These are phyloP conservation scores for Drosophila eugracilis DNA, from an alignment of 1,140 invertebrate species.

Conservation along the genomic window DNA sequence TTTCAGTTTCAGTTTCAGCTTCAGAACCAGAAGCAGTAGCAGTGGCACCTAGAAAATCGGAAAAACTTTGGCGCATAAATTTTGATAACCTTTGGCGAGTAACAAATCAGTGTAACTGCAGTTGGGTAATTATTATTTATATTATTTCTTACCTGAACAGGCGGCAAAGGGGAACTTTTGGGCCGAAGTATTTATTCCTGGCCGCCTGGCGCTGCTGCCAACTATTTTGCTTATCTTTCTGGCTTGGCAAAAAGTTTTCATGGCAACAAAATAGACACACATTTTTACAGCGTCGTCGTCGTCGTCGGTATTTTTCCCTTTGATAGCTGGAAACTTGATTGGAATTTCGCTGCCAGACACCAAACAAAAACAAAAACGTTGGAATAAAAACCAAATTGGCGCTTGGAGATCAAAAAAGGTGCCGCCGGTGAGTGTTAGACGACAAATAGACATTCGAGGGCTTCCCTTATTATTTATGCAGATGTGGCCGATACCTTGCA, in stretches of 20 bases:
- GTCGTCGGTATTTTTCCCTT: slow-evolving; percentile 51
- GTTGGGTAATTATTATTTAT: slow-evolving; percentile 60
- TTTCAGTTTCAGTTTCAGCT: no score
- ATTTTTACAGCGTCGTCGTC: slow-evolving; percentile 50
- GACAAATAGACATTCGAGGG: slow-evolving; percentile 55
- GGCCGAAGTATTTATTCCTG: slow-evolving; percentile 14
- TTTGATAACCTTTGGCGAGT: slow-evolving; percentile 53
- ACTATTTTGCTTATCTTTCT: slow-evolving; percentile 51
- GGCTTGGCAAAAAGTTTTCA: slow-evolving; percentile 43
- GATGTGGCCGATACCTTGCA: slow-evolving; percentile 30
- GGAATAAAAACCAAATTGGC: slow-evolving; percentile 51
- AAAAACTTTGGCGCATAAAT: slow-evolving; percentile 58
- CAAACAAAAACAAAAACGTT: slow-evolving; percentile 8
- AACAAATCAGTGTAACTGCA: slow-evolving; percentile 59
- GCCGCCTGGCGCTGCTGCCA: slow-evolving; percentile 17
- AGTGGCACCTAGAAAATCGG: slow-evolving; percentile 32
- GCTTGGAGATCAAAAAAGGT: slow-evolving; percentile 49
- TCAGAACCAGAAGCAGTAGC: not conserved
- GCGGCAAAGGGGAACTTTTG: slow-evolving; percentile 24
- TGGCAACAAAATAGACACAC: slow-evolving; percentile 50
- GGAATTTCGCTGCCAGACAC: slow-evolving; percentile 45
- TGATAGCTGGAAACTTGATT: slow-evolving; percentile 56
- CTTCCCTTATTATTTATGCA: slow-evolving; percentile 55
- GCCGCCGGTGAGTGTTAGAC: slow-evolving; percentile 54
- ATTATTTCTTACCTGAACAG: slow-evolving; percentile 21